Percentiles rank a stretch among this genome's conserved stretches.
Conservation (phyloP, 2,797 vertebrate genomes). For the Ficedula albicollis region DNA sequence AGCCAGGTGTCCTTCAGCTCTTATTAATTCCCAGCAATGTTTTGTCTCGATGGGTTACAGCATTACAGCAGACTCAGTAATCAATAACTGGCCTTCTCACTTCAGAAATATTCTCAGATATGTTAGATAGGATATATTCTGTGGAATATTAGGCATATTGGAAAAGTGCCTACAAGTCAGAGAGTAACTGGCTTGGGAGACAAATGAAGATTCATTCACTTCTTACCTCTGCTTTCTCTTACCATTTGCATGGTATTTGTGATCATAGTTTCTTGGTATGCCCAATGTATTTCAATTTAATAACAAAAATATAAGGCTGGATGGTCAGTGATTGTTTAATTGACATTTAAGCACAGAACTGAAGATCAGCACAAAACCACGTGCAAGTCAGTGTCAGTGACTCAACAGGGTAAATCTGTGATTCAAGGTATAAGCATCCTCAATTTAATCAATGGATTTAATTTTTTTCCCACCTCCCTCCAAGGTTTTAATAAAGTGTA, state of each 20-base stretch:
- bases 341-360: neutral
- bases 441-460: neutral
- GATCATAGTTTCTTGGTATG: neutral
- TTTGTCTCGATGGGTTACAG: slow-evolving; percentile 36
- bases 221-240: neutral
- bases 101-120: slow-evolving; percentile 17
- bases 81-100: slow-evolving; percentile 8
- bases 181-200: neutral
- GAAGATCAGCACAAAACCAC: neutral
- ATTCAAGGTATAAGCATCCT: neutral
- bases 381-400: neutral
- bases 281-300: neutral
- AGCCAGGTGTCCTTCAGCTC: slow-evolving; percentile 5
- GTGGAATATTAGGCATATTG: slow-evolving; percentile 9
- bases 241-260: neutral
- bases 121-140: neutral
- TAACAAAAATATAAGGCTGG: neutral
- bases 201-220: neutral
- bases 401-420: neutral
- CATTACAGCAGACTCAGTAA: slow-evolving; percentile 31
- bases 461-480: neutral
- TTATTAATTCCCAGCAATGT: slow-evolving; percentile 44
- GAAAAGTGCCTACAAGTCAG: slow-evolving; percentile 12
- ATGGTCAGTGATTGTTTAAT: neutral
- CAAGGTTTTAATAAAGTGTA: neutral